Base-by-base conservation (phyloP, 2,113 vertebrate species). In the Myiopsitta monachus region DNA sequence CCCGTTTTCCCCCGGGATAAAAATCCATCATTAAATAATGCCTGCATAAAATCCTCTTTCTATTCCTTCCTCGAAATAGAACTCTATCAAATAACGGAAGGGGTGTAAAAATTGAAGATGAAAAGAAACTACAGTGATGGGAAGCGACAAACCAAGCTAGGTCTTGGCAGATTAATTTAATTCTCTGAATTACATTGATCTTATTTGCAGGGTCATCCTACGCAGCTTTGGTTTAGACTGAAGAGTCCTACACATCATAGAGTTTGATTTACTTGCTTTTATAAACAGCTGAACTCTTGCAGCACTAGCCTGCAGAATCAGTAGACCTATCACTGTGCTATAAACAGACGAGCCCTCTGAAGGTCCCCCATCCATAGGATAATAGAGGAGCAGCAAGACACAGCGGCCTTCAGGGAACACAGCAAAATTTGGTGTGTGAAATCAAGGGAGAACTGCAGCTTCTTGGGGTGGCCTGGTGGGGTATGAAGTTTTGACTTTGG, bases 11-110 rank as follows among this genome's bases (percentile, higher is more conserved):
- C 57, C 21, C 2, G 4, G 83, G 87, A 82, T 26, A 55, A 90
- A 94, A 89, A 63, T 54, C 63, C 54, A 87, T 84, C 89, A 83
- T 80, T 94, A 91, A 94, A 89, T 85, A 92, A 92, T 46, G 39
- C 41, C 49, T 75, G 74, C 78, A 92, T 92, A 77, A 96, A 91
- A 36, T 88, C 18, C 30, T 88, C 28, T 84, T 82, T 84, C 73
- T 73, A 22, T 89, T 90, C 89, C 57, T 88, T 83, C 33, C 47
- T 87, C 66, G 79, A 85, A 89, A 95, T 52, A 89, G 92, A 87
- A 84, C 13, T 76, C 73, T 18, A 72, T 39, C 21, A 70, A 84
- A 76, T 80, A 89, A 85, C 27, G 41, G 41, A 41, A 88, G 62
- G 64, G 59, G 44, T 69, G 28, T 31, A 94, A 87, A 90, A 91